phyloP scores from a whole-genome alignment of 2,113 vertebrate genomes.

The Melospiza georgiana region DNA sequence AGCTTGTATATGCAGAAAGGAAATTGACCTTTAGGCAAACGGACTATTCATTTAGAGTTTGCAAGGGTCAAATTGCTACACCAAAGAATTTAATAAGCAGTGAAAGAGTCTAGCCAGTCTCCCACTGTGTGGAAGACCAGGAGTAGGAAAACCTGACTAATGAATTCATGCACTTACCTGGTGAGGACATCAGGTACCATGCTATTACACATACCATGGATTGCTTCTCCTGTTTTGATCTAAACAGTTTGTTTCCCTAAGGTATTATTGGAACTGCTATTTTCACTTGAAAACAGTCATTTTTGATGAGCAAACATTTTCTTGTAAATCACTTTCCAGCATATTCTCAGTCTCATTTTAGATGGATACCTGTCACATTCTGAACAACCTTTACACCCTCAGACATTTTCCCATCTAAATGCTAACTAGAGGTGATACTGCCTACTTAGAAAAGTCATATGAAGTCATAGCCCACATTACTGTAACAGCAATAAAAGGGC shows the following conservation, averaged over 20 bases:
- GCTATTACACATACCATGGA: background rate
- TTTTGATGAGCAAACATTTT: background rate
- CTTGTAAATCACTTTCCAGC: background rate
- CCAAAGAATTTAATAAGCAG: background rate
- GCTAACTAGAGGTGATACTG: conserved; percentile 57
- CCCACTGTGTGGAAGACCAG: background rate
- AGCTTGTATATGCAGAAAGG: background rate
- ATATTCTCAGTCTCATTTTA: background rate
- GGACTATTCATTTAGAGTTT: background rate
- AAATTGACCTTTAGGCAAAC: background rate
- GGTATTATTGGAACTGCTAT: background rate
- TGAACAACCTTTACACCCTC: conserved; percentile 19
- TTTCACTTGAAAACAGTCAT: background rate
- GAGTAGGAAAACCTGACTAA: background rate
- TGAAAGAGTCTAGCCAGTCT: background rate
- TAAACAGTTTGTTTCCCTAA: background rate
- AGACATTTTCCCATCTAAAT: conserved; percentile 51
- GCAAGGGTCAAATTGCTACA: background rate
- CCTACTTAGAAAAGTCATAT: conserved; percentile 48
- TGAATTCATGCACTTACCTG: background rate
- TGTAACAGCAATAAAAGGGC: conserved; percentile 41
- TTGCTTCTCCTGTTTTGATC: background rate
- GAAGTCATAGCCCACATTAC: conserved; percentile 41
- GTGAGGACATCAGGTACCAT: background rate
- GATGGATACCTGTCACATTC: conserved; percentile 22